phyloP scores from a whole-genome alignment of 2,888 invertebrate species.

The Athetis lepigone region DNA sequence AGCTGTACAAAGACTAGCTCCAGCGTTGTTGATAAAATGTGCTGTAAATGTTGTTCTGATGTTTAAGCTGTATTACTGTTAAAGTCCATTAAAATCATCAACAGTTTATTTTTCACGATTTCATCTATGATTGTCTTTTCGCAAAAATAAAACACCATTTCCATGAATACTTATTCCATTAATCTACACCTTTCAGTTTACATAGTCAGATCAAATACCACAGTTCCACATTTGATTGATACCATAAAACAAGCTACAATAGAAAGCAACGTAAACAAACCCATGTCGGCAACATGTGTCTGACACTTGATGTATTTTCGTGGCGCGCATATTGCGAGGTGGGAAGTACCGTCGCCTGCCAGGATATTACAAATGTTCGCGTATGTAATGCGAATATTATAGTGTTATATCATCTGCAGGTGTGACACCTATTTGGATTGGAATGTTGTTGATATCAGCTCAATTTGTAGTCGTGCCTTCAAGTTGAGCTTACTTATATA shows the following conservation, averaged over 20 bases:
- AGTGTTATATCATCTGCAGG: background rate
- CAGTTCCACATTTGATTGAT: background rate
- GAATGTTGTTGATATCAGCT: conserved; percentile 15
- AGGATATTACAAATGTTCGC: conserved; percentile 48
- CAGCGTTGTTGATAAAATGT: too few species aligned
- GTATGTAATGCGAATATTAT: conserved; percentile 12
- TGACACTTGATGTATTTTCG: conserved; percentile 38
- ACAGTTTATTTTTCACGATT: too few species aligned
- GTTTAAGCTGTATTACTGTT: too few species aligned
- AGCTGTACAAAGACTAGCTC: too few species aligned
- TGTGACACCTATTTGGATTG: background rate
- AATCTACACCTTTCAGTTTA: too few species aligned
- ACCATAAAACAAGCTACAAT: background rate
- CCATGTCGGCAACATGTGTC: conserved; percentile 6
- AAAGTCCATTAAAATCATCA: too few species aligned
- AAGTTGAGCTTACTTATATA: too few species aligned
- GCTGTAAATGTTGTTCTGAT: too few species aligned
- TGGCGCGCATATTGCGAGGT: conserved; percentile 20
- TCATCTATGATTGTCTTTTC: too few species aligned
- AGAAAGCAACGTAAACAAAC: background rate
- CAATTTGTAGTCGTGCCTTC: background rate
- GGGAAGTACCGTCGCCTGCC: conserved; percentile 23
- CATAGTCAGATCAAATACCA: background rate
- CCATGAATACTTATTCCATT: too few species aligned
- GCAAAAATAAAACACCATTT: too few species aligned